These are phyloP conservation scores for Scomber colias DNA, from an alignment of 2,113 vertebrate genomes.

Conservation along the genomic window DNA sequence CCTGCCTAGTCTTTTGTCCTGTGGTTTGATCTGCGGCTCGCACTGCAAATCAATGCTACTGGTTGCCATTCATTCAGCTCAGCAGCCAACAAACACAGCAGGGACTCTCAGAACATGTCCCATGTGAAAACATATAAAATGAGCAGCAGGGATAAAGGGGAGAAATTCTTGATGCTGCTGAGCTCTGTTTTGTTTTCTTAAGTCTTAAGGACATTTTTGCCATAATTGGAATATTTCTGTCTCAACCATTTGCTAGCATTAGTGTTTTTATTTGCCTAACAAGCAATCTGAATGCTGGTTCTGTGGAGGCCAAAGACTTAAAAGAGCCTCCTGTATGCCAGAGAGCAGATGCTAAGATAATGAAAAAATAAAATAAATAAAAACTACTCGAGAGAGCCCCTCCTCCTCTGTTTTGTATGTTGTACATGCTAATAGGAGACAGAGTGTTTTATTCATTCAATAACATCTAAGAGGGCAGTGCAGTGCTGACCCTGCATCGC, in stretches of 20 bases:
- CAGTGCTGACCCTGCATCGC: constrained; percentile 43
- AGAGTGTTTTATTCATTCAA: constrained; percentile 45
- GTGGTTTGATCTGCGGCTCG: constrained; percentile 70
- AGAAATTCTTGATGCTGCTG: constrained; percentile 29
- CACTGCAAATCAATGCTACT: constrained; percentile 71
- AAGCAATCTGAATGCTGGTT: constrained; percentile 19
- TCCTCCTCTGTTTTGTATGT: constrained; percentile 17
- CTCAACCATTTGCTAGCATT: constrained; percentile 19
- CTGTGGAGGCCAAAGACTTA: constrained; percentile 18
- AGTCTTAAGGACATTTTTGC: constrained; percentile 20
- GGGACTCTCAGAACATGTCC: constrained; percentile 57
- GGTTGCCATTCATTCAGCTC: constrained; percentile 51
- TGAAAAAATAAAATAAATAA: constrained; percentile 42
- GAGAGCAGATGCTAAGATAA: constrained; percentile 40
- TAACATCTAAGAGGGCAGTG: constrained; percentile 39
- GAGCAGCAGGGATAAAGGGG: constrained; percentile 4
- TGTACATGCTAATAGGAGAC: constrained; percentile 26
- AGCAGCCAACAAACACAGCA: constrained; percentile 55
- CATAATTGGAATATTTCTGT: constrained; percentile 28
- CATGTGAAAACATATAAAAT: constrained; percentile 48
- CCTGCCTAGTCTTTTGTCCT: constrained; percentile 59
- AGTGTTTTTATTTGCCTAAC: constrained; percentile 36
- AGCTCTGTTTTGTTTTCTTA: neutral
- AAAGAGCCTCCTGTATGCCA: constrained; percentile 12
- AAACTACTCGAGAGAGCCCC: constrained; percentile 24